These are phyloP conservation scores for Drosophila greeni DNA, from an alignment of 2,888 invertebrate species.

Conservation along the genomic window DNA sequence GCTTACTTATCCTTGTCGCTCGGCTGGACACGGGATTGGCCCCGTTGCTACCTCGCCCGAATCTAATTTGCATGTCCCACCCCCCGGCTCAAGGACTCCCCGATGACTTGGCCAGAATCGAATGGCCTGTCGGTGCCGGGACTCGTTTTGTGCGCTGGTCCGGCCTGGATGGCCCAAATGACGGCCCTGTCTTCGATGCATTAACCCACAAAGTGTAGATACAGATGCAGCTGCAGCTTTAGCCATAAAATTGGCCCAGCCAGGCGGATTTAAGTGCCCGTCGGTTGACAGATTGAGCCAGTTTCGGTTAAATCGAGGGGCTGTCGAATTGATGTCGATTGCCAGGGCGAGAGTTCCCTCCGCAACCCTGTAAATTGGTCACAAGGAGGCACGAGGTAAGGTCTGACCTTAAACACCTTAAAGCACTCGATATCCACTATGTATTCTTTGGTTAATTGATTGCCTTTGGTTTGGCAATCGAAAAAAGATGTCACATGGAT, in stretches of 20 bases:
- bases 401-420: neutral
- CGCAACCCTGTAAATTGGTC: slow-evolving; percentile 4
- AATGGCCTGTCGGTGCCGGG: slow-evolving; percentile 22
- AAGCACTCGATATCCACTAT: neutral
- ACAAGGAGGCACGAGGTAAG: neutral
- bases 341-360: neutral
- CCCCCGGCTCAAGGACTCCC: slow-evolving; percentile 39
- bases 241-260: slow-evolving; percentile 50
- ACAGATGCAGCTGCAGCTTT: slow-evolving; percentile 25
- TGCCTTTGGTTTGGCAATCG: neutral
- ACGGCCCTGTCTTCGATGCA: slow-evolving; percentile 51
- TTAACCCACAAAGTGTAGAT: slow-evolving; percentile 43
- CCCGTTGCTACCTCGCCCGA: slow-evolving; percentile 39
- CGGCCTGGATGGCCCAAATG: slow-evolving; percentile 35
- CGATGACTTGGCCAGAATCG: slow-evolving; percentile 28
- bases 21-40: slow-evolving; percentile 36
- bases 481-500: neutral
- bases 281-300: slow-evolving; percentile 38
- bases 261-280: slow-evolving; percentile 50
- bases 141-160: slow-evolving; percentile 1
- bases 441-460: too few relatives aligned
- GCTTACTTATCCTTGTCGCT: slow-evolving; percentile 52
- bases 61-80: slow-evolving; percentile 59
- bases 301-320: slow-evolving; percentile 18
- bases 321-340: slow-evolving; percentile 3